A percentile compares a stretch with the other conserved stretches of the same genome.
Evolutionary conservation across 1,140 invertebrate species (phyloP).

Genomic region (Bombyx mandarina): DNA sequence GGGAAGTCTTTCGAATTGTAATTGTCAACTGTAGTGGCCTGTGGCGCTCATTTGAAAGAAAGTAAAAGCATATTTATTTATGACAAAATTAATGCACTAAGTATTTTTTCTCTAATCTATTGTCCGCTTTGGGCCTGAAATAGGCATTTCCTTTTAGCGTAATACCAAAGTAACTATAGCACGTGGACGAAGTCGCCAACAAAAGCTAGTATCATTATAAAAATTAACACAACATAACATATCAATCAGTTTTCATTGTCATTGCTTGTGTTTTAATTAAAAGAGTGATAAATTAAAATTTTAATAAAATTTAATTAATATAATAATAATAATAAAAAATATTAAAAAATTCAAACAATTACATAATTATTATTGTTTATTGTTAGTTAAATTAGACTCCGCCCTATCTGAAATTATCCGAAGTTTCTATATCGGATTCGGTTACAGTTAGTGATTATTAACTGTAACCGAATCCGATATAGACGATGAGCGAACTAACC

Average conservation of each 20-base stretch:
- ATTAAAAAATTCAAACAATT: neutral
- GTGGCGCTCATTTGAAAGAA: too few species aligned
- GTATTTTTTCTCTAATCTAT: too few species aligned
- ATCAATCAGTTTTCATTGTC: neutral
- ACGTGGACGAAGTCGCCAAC: too few species aligned
- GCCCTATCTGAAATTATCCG: neutral
- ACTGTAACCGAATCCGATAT: neutral
- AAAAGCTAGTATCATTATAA: neutral
- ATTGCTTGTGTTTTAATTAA: slow-evolving; percentile 1
- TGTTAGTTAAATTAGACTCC: neutral
- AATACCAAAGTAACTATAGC: too few species aligned
- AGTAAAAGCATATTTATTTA: too few species aligned
- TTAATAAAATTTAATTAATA: neutral
- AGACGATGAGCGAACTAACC: neutral
- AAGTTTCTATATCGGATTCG: neutral
- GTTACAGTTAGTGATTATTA: neutral
- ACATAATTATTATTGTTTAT: neutral
- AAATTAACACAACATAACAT: neutral
- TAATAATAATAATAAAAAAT: neutral
- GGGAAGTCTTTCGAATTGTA: too few species aligned
- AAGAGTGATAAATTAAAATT: neutral
- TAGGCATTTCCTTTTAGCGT: too few species aligned
- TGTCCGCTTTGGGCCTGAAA: too few species aligned
- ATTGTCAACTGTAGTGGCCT: too few species aligned
- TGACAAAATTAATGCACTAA: too few species aligned